Percentiles rank a stretch among this genome's conserved stretches.
Conservation (phyloP, 2,113 vertebrate species). For the Callocephalon fimbriatum region DNA sequence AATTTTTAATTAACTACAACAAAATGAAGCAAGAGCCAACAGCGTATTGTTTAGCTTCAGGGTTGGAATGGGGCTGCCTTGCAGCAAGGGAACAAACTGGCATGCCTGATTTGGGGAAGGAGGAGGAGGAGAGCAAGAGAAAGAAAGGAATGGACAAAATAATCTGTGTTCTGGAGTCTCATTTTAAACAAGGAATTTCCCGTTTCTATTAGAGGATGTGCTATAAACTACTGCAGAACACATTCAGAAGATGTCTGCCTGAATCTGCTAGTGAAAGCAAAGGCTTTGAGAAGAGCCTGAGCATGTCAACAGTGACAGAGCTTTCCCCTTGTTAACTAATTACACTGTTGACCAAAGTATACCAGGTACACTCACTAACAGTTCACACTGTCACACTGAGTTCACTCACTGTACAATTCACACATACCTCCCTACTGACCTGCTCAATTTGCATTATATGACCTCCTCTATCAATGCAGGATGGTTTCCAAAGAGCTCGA, state of each 20-base stretch:
- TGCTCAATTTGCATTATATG: not conserved
- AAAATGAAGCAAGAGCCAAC: not conserved
- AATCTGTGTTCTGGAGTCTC: not conserved
- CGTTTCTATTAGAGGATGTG: rapidly evolving
- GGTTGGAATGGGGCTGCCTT: not conserved
- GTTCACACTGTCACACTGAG: not conserved
- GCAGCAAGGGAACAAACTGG: not conserved
- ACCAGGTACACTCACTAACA: not conserved
- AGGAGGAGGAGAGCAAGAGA: not conserved
- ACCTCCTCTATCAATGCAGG: not conserved
- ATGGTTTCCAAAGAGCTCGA: not conserved
- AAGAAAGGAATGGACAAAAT: not conserved
- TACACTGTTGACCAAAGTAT: not conserved
- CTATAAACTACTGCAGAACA: not conserved
- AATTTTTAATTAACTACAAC: not conserved
- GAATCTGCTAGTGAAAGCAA: not conserved
- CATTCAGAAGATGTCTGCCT: not conserved
- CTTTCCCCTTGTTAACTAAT: not conserved
- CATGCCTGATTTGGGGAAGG: not conserved
- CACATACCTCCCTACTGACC: not conserved
- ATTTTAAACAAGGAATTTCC: not conserved
- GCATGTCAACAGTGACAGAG: not conserved
- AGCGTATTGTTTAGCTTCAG: not conserved
- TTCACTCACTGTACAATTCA: not conserved
- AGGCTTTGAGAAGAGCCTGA: not conserved